Conservation (phyloP, 2,113 vertebrate genomes). For the Ondatra zibethicus region DNA sequence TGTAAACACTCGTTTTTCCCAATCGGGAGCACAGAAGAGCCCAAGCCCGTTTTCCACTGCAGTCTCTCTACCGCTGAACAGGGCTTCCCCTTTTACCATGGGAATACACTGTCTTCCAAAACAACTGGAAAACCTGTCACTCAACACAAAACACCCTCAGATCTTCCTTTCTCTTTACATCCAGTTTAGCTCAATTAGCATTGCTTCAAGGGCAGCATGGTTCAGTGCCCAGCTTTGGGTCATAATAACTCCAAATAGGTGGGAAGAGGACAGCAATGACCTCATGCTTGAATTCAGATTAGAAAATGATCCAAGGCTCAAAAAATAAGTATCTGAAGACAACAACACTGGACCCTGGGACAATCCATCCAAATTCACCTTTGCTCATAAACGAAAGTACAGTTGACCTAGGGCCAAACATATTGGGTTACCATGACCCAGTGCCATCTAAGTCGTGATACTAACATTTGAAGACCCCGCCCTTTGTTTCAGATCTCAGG, state of each 20-base stretch:
- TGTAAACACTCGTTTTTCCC: constrained; percentile 35
- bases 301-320: neutral
- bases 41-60: constrained; percentile 31
- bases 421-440: neutral
- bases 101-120: constrained; percentile 49
- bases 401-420: neutral
- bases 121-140: constrained; percentile 36
- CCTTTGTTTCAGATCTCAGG: neutral
- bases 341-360: neutral
- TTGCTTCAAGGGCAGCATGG: neutral
- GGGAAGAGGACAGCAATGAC: neutral
- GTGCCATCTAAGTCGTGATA: neutral
- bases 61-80: neutral
- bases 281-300: constrained; percentile 25
- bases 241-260: neutral
- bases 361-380: neutral
- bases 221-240: neutral
- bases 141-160: neutral
- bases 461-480: neutral
- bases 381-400: neutral
- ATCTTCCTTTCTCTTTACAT: neutral
- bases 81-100: neutral
- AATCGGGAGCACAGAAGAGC: neutral
- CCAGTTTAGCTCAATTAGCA: neutral
- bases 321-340: neutral